Evolutionary conservation across 1,140 invertebrate species (phyloP), one percentile per base, ranked within the genome.

Genomic region (Drosophila tropicalis): DNA sequence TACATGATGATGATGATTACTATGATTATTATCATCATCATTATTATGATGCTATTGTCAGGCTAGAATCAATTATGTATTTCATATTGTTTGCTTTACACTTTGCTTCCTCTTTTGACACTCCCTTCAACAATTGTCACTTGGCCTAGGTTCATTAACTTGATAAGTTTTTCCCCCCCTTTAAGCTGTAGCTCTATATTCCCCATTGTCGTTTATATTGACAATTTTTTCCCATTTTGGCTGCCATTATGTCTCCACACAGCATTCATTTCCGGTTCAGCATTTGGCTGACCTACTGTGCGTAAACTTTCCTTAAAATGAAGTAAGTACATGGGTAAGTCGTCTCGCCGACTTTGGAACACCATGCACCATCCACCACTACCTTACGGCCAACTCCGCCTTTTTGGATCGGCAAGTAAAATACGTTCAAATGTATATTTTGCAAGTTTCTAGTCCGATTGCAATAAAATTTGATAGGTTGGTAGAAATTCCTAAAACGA

Each of bases 11-110:
- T 69, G 15, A 32, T 62, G 61, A 12, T 51, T 10, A 63, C 58
- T 10, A 67, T 55, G 9, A 60, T 54, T 12, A 22, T 32, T n/a
- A 55, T 58, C 25, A 47, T 65, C 32, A 19, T 19, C 2, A 44
- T 51, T 29, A n/a, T 56, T 9, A 58, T 34, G 25, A 10, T 47
- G 47, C 25, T n/a, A 29, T 56, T 58, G 68, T 64, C 60, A 47
- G 54, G 54, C 44, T 72, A 72, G 70, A 81, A 81, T 81, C 78
- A 81, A 81, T 81, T 76, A 81, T 81, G 65, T 81, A 70, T 80
- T 76, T 34, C 55, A 79, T 76, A 80, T 80, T 80, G 78, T 80
- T 80, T 61, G 71, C 63, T 64, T 68, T 66, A 57, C 56, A 65
- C 70, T 70, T 41, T 62, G 58, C 60, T 44, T 44, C 60, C 67